Evolutionary conservation across 2,797 vertebrate species (phyloP).

Genomic region (Macroramphosus scolopax): DNA sequence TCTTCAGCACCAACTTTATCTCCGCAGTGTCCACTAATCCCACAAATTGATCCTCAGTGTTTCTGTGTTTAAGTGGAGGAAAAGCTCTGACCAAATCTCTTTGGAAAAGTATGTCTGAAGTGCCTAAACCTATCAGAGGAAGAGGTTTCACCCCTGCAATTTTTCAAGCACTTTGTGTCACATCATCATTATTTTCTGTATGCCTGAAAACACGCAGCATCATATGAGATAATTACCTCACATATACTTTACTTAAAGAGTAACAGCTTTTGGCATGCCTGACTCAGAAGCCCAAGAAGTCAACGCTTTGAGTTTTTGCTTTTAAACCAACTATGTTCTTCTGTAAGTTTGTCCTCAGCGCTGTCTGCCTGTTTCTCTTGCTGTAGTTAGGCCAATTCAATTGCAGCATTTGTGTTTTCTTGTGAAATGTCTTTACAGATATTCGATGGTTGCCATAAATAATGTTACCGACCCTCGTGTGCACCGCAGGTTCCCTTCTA

Average conservation of each 20-base stretch:
- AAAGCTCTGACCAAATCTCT: constrained; percentile 55
- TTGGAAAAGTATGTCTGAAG: constrained; percentile 61
- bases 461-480: no score
- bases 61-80: constrained; percentile 58
- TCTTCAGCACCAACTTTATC: constrained; percentile 66
- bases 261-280: constrained; percentile 65
- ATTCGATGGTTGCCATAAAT: no score
- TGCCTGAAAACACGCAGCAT: constrained; percentile 57
- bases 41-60: constrained; percentile 66
- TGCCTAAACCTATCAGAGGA: constrained; percentile 67
- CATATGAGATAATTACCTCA: constrained; percentile 68
- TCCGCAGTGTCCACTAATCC: constrained; percentile 68
- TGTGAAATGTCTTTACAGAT: no score
- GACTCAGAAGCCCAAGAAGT: constrained; percentile 56
- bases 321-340: constrained; percentile 44
- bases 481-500: no score
- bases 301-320: constrained; percentile 49
- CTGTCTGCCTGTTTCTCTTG: constrained; percentile 1
- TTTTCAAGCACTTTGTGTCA: constrained; percentile 48
- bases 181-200: constrained; percentile 65
- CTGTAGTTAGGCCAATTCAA: no score
- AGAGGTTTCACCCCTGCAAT: constrained; percentile 46
- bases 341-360: constrained; percentile 29
- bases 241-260: constrained; percentile 65
- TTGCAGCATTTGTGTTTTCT: no score